These are phyloP conservation scores for Paralvinella palmiformis DNA, from an alignment of 1,140 invertebrate genomes.

Conservation along the genomic window DNA sequence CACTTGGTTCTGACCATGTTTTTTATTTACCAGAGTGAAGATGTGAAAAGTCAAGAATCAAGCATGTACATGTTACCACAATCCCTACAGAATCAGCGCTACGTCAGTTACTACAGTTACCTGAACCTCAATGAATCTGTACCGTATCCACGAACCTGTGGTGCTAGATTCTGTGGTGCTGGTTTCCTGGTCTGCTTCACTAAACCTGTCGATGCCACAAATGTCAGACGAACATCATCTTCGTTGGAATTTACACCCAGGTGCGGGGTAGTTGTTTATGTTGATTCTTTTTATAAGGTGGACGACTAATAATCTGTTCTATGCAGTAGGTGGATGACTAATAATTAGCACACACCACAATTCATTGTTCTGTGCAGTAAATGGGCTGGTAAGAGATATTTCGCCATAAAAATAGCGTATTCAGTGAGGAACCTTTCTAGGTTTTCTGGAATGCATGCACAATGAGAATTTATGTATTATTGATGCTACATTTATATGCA, in stretches of 20 bases:
- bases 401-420: too few species aligned
- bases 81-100: slow-evolving; percentile 15
- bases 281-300: too few species aligned
- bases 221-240: slow-evolving; percentile 41
- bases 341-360: too few species aligned
- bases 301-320: too few species aligned
- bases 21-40: slow-evolving; percentile 24
- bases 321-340: too few species aligned
- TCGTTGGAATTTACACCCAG: neutral
- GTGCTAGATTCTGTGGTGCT: slow-evolving; percentile 74
- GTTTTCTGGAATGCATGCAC: too few species aligned
- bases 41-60: slow-evolving; percentile 32
- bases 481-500: too few species aligned
- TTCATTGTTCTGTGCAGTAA: too few species aligned
- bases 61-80: slow-evolving; percentile 19
- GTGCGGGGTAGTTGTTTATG: slow-evolving; percentile 32
- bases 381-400: too few species aligned
- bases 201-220: neutral
- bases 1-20: neutral
- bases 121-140: slow-evolving; percentile 61
- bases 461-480: too few species aligned
- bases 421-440: too few species aligned
- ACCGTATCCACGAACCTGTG: slow-evolving; percentile 88
- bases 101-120: slow-evolving; percentile 8
- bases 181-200: slow-evolving; percentile 16